Base-by-base conservation (phyloP, 1,140 invertebrate species). In the Apis laboriosa region DNA sequence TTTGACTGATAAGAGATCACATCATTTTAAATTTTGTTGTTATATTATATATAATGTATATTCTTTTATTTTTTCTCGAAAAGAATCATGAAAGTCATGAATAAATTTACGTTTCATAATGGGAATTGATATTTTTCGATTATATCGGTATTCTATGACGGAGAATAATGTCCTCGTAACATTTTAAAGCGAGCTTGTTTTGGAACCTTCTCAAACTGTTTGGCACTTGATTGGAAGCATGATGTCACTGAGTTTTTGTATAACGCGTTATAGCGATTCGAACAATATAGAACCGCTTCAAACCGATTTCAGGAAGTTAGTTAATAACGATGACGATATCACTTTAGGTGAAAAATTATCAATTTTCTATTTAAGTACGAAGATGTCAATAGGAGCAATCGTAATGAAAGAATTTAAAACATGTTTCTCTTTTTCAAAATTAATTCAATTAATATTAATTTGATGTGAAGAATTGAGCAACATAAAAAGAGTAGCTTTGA, bases 171-270 rank as follows among this genome's bases (percentile, higher is more conserved):
- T 87, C 73, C 85, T 80, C 67, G 80, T 87, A 80, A 58, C 72
- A 80, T 86, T 77, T 80, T 68, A 67, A 86, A 63, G 63, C 19
- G 51, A 77, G 66, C 49, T 83, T 79, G 61, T 78, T 78, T 86
- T 87, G 86, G 81, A 87, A 86, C 56, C 70, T 49, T 77, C 55
- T 87, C 86, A 86, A 86, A 58, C 61, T 11, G 73, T 72, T 87
- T 87, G 85, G 86, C 85, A 83, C 75, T 77, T 58, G 71, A 64
- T 56, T 73, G 56, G 74, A 73, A 77, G 61, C 80, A 77, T 77
- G 86, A 87, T 84, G 83, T 84, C 76, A 86, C 55, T 56, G 55
- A 43, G 58, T 84, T 61, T 61, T 58, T 34, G 64, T 68, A 43
- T 76, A 78, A 72, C 34, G 51, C 55, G 24, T 77, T 43, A 43